Conservation (phyloP, 2,888 invertebrate genomes). For the Lasioglossum vierecki region DNA sequence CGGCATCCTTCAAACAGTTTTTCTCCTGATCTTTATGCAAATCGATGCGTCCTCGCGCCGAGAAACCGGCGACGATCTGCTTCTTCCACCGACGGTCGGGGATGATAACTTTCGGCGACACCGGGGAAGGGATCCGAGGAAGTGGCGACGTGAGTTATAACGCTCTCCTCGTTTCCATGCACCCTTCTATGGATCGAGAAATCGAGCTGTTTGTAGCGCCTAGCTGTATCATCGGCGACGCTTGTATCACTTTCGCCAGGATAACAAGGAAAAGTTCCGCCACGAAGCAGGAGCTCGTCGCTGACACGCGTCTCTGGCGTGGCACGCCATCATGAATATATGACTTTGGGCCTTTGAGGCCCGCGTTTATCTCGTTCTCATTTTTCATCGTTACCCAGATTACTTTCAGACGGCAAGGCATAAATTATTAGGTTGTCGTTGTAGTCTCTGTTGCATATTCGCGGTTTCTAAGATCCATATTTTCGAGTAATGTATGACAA, state of each 20-base stretch:
- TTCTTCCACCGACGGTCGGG: neutral
- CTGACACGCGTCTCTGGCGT: neutral
- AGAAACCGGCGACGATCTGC: slow-evolving; percentile 12
- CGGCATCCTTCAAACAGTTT: slow-evolving; percentile 19
- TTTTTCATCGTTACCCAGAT: neutral
- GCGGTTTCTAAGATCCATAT: neutral
- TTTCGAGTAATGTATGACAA: neutral
- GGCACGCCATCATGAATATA: neutral
- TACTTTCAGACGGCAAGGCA: no score
- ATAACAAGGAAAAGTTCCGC: slow-evolving; percentile 18
- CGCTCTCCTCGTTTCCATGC: slow-evolving; percentile 34
- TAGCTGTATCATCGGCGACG: slow-evolving; percentile 1
- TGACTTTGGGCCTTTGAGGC: neutral
- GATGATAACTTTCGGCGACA: slow-evolving; percentile 25
- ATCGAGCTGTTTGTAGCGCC: slow-evolving; percentile 17
- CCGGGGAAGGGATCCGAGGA: slow-evolving; percentile 24
- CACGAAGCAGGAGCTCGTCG: neutral
- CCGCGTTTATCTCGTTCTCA: neutral
- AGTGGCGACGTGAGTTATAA: neutral
- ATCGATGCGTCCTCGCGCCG: slow-evolving; percentile 30
- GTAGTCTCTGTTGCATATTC: neutral
- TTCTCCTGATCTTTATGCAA: slow-evolving; percentile 53
- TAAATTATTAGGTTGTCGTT: neutral
- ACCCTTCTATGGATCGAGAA: slow-evolving; percentile 1
- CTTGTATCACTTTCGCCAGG: neutral